These are phyloP conservation scores for Heteronetta atricapilla DNA, from an alignment of 2,113 vertebrate genomes.

Conservation along the genomic window DNA sequence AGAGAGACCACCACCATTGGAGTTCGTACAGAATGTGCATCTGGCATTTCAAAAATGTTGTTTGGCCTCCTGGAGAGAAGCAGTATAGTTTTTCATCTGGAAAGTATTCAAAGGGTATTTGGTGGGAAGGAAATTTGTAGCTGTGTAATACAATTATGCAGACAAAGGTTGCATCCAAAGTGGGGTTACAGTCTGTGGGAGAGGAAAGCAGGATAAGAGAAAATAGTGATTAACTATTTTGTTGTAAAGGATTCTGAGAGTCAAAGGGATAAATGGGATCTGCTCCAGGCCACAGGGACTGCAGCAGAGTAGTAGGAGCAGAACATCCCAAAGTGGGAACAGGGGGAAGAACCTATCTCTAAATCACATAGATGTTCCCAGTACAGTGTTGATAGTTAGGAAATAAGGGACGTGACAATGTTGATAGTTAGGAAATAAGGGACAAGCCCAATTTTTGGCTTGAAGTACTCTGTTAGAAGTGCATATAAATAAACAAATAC, in stretches of 20 bases:
- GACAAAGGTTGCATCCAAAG: neutral
- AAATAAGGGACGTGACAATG: neutral
- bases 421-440: neutral
- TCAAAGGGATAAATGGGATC: neutral
- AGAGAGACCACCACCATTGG: neutral
- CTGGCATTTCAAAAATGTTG: neutral
- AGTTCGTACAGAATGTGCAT: neutral
- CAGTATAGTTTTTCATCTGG: conserved; percentile 45
- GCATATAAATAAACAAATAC: neutral
- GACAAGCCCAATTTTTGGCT: neutral
- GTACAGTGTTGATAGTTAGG: neutral
- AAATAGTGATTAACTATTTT: neutral
- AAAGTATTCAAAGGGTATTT: conserved; percentile 43
- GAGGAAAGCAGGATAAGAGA: neutral
- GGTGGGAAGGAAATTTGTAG: neutral
- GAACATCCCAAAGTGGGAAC: neutral
- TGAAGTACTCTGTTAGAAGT: neutral
- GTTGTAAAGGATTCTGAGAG: neutral
- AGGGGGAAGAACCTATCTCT: neutral
- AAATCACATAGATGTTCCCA: neutral
- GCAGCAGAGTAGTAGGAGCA: neutral
- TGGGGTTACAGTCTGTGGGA: neutral
- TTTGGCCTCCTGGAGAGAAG: conserved; percentile 6
- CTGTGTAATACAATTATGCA: neutral
- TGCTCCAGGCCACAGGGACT: neutral